Percentiles rank a stretch among this genome's conserved stretches.
Conservation (phyloP, 92 coral and sea anemone genomes). For the Micromussa lordhowensis region DNA sequence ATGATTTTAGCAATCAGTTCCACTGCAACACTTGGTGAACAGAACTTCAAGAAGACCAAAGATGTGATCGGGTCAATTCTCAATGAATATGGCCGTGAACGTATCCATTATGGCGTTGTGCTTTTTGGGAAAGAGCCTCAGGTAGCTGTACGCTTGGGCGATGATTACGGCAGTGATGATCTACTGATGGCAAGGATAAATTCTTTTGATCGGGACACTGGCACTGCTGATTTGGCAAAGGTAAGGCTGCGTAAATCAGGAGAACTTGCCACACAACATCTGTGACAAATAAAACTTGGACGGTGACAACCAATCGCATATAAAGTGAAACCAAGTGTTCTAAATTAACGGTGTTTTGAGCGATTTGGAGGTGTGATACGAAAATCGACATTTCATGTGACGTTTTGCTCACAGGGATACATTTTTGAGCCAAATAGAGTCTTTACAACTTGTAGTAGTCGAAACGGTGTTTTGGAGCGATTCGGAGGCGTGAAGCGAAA, state of each 20-base stretch:
- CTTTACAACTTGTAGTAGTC: too few relatives aligned
- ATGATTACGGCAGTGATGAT: background rate
- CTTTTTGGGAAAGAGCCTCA: constrained; percentile 19
- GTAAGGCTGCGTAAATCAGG: background rate
- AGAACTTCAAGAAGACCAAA: constrained; percentile 71
- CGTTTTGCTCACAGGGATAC: too few relatives aligned
- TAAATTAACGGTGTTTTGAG: background rate
- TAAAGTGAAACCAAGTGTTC: background rate
- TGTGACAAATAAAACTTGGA: too few relatives aligned
- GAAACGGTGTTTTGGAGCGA: too few relatives aligned
- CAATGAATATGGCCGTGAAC: constrained; percentile 64
- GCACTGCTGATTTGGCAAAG: constrained; percentile 32
- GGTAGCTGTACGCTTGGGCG: constrained; percentile 12
- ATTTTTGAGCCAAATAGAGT: too few relatives aligned
- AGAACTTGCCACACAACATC: too few relatives aligned
- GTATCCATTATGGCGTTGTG: constrained; percentile 37
- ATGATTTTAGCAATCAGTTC: constrained; percentile 81
- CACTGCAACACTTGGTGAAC: constrained; percentile 64
- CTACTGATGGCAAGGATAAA: constrained; percentile 7
- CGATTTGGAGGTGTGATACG: too few relatives aligned
- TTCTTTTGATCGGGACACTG: background rate
- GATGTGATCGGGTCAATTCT: constrained; percentile 66
- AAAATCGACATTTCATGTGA: too few relatives aligned
- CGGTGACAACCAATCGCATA: too few relatives aligned
- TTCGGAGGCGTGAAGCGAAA: too few relatives aligned